Base-by-base conservation (phyloP, 2,797 vertebrate genomes). In the Diceros bicornis region DNA sequence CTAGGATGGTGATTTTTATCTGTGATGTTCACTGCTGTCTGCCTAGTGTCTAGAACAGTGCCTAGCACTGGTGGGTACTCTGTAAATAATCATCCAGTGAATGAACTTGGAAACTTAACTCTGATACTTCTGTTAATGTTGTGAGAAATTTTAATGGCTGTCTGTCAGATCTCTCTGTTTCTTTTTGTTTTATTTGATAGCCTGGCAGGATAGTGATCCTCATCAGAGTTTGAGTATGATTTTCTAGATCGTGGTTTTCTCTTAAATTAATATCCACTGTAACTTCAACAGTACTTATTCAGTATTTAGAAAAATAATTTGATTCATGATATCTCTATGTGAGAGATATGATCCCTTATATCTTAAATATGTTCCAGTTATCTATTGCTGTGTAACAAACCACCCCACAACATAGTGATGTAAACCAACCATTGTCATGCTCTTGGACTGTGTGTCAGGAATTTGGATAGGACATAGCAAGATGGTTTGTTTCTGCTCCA, bases 171-270 rank as follows among this genome's bases (percentile, higher is more conserved):
- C 29, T 83, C 13, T 91, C 2, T 75, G 7, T 83, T 44, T 81
- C 20, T 71, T 62, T 94, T 83, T 82, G 16, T 79, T 94, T 81
- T 41, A 72, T 69, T 94, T 85, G 79, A 74, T 95, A 85, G 84
- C 71, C 13, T 89, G n/a, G 29, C 20, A 72, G 41, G 23, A n/a
- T 79, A 92, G 71, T 95, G 91, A 68, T 32, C 68, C 52, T 85
- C n/a, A 64, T 77, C 25, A 50, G 50, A 86, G 81, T 96, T 72
- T 74, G 34, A 66, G 32, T 75, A 27, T 34, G 34, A 14, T 90
- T 90, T 96, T 93, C 75, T 92, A 86, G 27, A 68, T 92, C 62
- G 75, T 91, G 27, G 20, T 86, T 96, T 97, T 92, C 32, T 62
- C 34, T 88, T 93, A 74, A 90, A 44, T 93, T 83, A 95, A 92